phyloP scores from a whole-genome alignment of 2,888 invertebrate species.

The Vanessa cardui region DNA sequence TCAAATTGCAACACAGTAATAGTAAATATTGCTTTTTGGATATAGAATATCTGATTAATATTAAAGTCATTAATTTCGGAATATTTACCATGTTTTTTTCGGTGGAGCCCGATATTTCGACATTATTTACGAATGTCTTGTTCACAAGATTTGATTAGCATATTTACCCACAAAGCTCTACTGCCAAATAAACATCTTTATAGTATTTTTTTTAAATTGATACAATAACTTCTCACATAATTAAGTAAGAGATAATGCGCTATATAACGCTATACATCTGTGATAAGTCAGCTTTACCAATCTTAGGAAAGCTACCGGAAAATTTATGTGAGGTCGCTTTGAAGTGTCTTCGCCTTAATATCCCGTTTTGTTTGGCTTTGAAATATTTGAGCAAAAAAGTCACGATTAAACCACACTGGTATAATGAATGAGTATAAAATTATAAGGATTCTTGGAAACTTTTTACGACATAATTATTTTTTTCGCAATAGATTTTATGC shows the following conservation, averaged over 20 bases:
- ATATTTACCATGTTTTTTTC: no score
- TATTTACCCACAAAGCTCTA: no score
- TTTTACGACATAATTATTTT: not conserved
- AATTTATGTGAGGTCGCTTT: conserved; percentile 38
- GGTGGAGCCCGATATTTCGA: no score
- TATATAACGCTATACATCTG: not conserved
- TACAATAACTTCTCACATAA: no score
- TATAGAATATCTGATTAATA: no score
- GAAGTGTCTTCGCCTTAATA: conserved; percentile 27
- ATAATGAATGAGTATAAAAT: not conserved
- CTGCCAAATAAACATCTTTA: no score
- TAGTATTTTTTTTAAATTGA: no score
- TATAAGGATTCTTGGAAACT: not conserved
- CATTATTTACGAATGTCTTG: no score
- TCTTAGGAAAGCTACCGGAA: conserved; percentile 27
- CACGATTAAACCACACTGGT: not conserved
- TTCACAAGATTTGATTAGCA: no score
- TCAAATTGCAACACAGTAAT: no score
- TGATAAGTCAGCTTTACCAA: conserved; percentile 3
- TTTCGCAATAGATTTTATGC: not conserved
- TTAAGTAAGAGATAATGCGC: not conserved
- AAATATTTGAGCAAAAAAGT: conserved; percentile 6
- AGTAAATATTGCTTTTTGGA: no score
- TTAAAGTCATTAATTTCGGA: no score
- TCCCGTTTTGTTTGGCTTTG: conserved; percentile 12